phyloP scores from a whole-genome alignment of 1,140 invertebrate genomes.

The Sipha flava region DNA sequence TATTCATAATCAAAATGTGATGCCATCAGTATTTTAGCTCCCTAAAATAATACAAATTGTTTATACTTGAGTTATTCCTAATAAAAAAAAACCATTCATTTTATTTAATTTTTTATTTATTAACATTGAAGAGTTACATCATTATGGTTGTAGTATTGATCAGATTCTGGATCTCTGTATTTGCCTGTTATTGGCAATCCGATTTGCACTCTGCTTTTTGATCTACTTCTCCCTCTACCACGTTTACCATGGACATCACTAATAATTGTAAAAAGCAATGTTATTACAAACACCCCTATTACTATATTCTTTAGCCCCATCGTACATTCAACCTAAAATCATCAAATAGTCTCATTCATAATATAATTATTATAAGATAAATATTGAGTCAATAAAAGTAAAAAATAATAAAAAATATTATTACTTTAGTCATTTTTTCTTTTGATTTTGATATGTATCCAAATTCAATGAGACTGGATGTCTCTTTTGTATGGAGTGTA shows the following conservation, averaged over 20 bases:
- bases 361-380: neutral
- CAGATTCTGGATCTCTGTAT: conserved; percentile 73
- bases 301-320: neutral
- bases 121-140: conserved; percentile 52
- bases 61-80: no score
- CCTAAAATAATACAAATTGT: conserved; percentile 43
- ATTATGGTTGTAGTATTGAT: conserved; percentile 79
- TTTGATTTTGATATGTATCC: neutral
- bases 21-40: conserved; percentile 50
- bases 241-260: conserved; percentile 40
- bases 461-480: neutral
- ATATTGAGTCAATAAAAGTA: neutral
- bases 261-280: conserved; percentile 37
- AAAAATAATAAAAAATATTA: neutral
- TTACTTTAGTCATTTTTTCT: neutral
- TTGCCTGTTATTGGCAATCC: conserved; percentile 76
- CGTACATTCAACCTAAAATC: neutral
- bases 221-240: conserved; percentile 46
- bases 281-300: neutral
- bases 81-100: no score
- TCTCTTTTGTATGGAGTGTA: no score
- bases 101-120: no score
- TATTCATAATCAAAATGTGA: conserved; percentile 56
- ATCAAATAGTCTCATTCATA: neutral
- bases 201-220: conserved; percentile 69